Conservation (phyloP, 2,888 invertebrate genomes). For the Diaperis boleti region DNA sequence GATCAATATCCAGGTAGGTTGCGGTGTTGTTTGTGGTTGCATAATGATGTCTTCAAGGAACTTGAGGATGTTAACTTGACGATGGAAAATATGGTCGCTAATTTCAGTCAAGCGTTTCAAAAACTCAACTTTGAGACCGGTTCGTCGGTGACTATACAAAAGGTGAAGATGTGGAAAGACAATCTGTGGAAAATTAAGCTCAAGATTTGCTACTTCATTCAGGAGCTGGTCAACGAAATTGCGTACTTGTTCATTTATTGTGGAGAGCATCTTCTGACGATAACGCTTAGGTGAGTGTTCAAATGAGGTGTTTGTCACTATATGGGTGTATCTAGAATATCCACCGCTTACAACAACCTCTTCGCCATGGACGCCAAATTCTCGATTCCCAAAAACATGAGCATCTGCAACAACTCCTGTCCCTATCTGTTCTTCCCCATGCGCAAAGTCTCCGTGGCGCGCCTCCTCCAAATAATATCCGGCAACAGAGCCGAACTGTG, state of each 20-base stretch:
- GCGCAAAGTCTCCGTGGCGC: conserved; percentile 79
- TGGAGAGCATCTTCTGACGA: conserved; percentile 70
- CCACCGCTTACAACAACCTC: conserved; percentile 73
- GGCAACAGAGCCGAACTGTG: conserved; percentile 78
- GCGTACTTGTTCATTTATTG: conserved; percentile 72
- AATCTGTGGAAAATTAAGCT: conserved; percentile 70
- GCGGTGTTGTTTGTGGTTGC: too few relatives aligned
- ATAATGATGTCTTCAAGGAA: conserved; percentile 66
- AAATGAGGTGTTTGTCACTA: conserved; percentile 30
- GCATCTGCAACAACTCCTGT: conserved; percentile 82
- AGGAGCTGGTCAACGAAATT: conserved; percentile 70
- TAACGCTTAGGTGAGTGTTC: conserved; percentile 72
- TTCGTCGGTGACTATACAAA: conserved; percentile 56
- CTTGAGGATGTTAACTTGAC: conserved; percentile 71
- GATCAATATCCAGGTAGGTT: conserved; percentile 39
- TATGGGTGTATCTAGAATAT: conserved; percentile 67
- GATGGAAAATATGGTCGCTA: conserved; percentile 68
- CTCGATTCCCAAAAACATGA: conserved; percentile 70
- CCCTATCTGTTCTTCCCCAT: conserved; percentile 78
- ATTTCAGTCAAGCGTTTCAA: conserved; percentile 68
- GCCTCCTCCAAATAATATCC: conserved; percentile 80
- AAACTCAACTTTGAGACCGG: conserved; percentile 65
- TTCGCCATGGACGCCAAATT: conserved; percentile 71
- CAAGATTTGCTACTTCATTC: conserved; percentile 70
- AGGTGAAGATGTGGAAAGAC: conserved; percentile 69